Evolutionary conservation across 1,140 invertebrate species (phyloP), one percentile per base, ranked within the genome.

Genomic region (Littorina saxatilis): DNA sequence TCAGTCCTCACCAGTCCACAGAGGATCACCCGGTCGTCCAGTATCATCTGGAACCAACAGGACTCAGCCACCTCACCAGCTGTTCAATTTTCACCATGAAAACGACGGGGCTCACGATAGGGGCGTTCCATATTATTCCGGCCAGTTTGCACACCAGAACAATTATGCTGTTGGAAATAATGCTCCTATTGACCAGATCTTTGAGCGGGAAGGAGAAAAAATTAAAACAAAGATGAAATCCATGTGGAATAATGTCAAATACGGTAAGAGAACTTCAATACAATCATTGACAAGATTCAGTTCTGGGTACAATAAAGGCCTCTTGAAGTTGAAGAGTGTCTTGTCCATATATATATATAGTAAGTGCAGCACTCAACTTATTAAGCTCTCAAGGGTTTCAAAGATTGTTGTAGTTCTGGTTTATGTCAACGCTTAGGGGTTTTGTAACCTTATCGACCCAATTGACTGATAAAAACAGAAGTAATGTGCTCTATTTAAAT

Each of bases 231-330:
- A 95, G 83, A 90, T 97, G 61, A 91, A 96, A 86, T 96, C 96
- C 63, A 95, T 96, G 94, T 97, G 96, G 96, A 97, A 97, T 91
- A 97, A 97, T 92, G 94, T 97, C 72, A 97, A 96, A 94, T 97
- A 97, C 93, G 96, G 96, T 94, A 84, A 83, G 83, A 58, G 9
- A 23, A n/a, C n/a, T n/a, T n/a, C n/a, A n/a, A n/a, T n/a, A n/a
- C n/a, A n/a, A n/a, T n/a, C n/a, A n/a, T n/a, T n/a, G n/a, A n/a
- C n/a, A n/a, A n/a, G n/a, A n/a, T n/a, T n/a, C n/a, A n/a, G n/a
- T n/a, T n/a, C n/a, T n/a, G n/a, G n/a, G n/a, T n/a, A n/a, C n/a
- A n/a, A n/a, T n/a, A n/a, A n/a, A n/a, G n/a, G n/a, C n/a, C n/a
- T n/a, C n/a, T n/a, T n/a, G n/a, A n/a, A n/a, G n/a, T n/a, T n/a